Conservation (phyloP, 2,888 invertebrate genomes). For the Rotaria sp. region DNA sequence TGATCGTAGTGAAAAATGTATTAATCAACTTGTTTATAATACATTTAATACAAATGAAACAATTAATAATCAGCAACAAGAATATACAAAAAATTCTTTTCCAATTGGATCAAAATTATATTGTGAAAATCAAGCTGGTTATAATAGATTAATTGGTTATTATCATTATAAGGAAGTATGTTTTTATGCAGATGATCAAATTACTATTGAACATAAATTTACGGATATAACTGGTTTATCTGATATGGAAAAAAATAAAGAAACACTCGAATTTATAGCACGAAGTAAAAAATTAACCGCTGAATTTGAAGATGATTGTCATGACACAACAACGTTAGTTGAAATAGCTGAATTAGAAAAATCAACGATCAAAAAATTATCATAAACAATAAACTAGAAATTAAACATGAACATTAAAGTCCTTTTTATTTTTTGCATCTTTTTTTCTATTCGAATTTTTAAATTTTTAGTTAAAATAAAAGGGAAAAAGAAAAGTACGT, state of each 20-base stretch:
- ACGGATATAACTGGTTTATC: neutral
- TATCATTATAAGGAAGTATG: neutral
- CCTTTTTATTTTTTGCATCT: neutral
- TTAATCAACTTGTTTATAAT: neutral
- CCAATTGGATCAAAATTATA: neutral
- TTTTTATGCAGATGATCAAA: neutral
- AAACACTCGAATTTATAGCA: neutral
- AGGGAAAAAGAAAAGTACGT: neutral
- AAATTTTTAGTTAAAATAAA: constrained; percentile 9
- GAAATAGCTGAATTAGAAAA: neutral
- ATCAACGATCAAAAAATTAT: no score
- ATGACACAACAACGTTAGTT: neutral
- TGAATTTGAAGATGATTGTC: neutral
- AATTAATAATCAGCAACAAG: neutral
- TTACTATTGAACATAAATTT: neutral
- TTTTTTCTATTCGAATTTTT: neutral
- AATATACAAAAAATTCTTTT: neutral
- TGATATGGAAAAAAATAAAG: neutral
- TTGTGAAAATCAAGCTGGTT: neutral
- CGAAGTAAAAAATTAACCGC: neutral
- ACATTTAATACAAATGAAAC: neutral
- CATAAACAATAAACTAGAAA: neutral
- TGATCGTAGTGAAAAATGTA: neutral
- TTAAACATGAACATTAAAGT: neutral
- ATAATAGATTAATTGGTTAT: neutral